Conservation (phyloP, 2,797 vertebrate genomes). For the Clamator glandarius region DNA sequence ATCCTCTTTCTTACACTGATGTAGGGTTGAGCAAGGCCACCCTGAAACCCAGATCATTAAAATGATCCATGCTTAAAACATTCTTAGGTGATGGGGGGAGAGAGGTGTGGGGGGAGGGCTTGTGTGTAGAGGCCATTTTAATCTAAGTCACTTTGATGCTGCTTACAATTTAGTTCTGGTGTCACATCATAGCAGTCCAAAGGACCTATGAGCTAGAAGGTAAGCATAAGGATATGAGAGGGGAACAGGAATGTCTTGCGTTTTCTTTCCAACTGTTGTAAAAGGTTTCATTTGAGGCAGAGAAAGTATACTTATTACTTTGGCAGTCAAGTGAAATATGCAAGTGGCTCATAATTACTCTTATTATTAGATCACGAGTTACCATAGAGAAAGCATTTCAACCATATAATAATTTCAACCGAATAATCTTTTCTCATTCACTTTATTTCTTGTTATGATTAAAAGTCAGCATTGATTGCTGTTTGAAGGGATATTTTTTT, state of each 20-base stretch:
- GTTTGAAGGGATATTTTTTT: not conserved
- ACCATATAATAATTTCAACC: not conserved
- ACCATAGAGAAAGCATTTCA: not conserved
- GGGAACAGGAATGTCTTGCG: not conserved
- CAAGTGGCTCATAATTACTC: not conserved
- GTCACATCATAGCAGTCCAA: not conserved
- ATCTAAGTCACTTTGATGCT: not conserved
- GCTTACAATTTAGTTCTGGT: not conserved
- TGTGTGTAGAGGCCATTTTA: not conserved
- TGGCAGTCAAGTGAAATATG: not conserved
- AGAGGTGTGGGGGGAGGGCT: too few species aligned
- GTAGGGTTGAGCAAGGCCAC: not conserved
- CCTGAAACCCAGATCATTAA: not conserved
- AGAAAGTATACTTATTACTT: not conserved
- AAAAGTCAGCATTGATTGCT: not conserved
- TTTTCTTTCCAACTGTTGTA: not conserved
- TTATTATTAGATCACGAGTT: not conserved
- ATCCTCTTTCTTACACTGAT: not conserved
- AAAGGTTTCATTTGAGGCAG: not conserved
- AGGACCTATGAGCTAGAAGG: not conserved
- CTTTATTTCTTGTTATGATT: not conserved
- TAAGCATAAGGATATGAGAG: not conserved
- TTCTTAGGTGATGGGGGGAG: not conserved
- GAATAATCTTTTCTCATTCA: not conserved
- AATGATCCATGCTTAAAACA: not conserved